Percentiles rank a stretch among this genome's conserved stretches.
phyloP scores from a whole-genome alignment of 2,797 vertebrate genomes.

The Poecile montanus region DNA sequence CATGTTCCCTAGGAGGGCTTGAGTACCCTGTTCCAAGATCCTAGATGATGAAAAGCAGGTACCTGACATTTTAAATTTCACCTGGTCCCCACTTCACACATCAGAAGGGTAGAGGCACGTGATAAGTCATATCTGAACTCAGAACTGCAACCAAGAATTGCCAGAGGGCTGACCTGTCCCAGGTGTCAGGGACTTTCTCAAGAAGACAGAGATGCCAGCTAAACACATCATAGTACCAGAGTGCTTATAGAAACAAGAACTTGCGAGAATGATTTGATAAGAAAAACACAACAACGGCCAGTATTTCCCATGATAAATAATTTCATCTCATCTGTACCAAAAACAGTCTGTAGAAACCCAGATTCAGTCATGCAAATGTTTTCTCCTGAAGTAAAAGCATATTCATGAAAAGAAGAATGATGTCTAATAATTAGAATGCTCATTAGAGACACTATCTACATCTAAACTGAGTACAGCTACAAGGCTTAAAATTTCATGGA shows the following conservation, averaged over 20 bases:
- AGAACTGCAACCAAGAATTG: background rate
- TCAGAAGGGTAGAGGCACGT: background rate
- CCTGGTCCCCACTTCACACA: background rate
- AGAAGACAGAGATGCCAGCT: background rate
- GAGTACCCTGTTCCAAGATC: background rate
- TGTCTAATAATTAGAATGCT: background rate
- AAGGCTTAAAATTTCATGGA: background rate
- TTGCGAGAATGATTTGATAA: background rate
- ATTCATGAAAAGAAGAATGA: background rate
- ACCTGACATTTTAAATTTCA: background rate
- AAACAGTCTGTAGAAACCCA: background rate
- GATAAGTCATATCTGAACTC: background rate
- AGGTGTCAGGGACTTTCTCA: background rate
- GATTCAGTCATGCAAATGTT: background rate
- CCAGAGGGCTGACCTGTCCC: background rate
- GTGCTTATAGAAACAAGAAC: background rate
- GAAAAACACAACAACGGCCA: background rate
- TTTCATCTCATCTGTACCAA: background rate
- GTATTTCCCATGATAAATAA: background rate
- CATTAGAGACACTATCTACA: background rate
- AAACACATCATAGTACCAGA: background rate
- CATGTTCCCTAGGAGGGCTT: background rate
- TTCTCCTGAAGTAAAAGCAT: background rate
- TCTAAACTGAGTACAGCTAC: background rate
- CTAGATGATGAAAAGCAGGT: background rate